These are phyloP conservation scores for Synanthedon vespiformis DNA, from an alignment of 2,888 invertebrate genomes.

Conservation along the genomic window DNA sequence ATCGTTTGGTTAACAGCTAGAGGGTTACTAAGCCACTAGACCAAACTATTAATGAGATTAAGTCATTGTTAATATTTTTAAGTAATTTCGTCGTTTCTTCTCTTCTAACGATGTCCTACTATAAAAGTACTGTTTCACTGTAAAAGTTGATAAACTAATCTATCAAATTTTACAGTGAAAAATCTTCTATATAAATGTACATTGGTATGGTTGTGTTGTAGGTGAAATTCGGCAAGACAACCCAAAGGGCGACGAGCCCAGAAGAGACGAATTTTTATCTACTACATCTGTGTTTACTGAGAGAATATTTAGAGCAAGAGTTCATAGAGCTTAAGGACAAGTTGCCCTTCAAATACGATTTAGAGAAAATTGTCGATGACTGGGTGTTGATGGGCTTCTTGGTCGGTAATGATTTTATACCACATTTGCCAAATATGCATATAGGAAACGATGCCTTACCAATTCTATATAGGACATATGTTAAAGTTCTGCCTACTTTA, in stretches of 20 bases:
- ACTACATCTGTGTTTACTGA: conserved; percentile 89
- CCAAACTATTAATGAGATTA: no score
- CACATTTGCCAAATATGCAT: conserved; percentile 94
- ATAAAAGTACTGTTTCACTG: no score
- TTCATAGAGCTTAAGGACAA: conserved; percentile 78
- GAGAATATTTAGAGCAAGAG: conserved; percentile 94
- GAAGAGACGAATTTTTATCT: conserved; percentile 94
- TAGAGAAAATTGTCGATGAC: conserved; percentile 95
- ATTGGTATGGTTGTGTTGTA: conserved; percentile 31
- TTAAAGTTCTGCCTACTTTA: conserved; percentile 84
- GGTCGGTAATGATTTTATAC: conserved; percentile 98
- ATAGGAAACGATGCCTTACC: conserved; percentile 92
- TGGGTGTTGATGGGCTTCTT: conserved; percentile 98
- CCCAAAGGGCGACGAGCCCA: conserved; percentile 77
- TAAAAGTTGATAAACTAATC: no score
- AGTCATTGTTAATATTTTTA: no score
- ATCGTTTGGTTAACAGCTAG: no score
- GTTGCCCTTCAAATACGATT: conserved; percentile 81
- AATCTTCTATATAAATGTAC: not conserved
- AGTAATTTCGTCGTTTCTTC: no score
- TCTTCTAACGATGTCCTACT: no score
- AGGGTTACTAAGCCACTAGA: no score
- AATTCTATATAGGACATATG: conserved; percentile 88
- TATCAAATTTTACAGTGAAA: no score
- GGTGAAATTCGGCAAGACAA: conserved; percentile 81